Conservation (phyloP, 2,113 vertebrate species). For the Romanogobio albipinnatus region DNA sequence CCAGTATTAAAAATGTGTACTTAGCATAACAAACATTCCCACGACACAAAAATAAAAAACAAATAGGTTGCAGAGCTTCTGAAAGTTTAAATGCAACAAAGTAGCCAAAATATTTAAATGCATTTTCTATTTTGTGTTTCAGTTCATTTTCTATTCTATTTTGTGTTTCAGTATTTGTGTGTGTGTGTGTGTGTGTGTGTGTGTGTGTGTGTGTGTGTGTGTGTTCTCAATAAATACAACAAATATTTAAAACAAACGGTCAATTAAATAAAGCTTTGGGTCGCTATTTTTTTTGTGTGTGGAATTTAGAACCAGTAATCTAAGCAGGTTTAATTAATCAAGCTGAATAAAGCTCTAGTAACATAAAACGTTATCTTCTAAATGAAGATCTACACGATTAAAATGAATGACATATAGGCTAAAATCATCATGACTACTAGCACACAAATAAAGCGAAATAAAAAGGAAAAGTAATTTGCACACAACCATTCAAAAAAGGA, state of each 20-base stretch:
- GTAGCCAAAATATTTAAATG: neutral
- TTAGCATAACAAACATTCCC: neutral
- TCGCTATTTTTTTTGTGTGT: neutral
- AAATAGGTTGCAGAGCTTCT: neutral
- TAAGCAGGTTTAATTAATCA: neutral
- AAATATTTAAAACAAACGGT: constrained; percentile 7
- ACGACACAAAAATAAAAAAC: neutral
- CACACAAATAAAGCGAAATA: neutral
- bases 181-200: too few species aligned
- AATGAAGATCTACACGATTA: neutral
- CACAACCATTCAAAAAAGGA: neutral
- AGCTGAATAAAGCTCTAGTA: neutral
- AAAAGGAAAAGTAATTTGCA: neutral
- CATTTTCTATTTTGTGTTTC: neutral
- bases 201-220: too few species aligned
- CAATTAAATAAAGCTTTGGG: neutral
- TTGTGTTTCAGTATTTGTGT: neutral
- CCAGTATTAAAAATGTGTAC: neutral
- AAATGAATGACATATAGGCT: neutral
- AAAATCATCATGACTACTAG: neutral
- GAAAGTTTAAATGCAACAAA: neutral
- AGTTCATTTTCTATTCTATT: constrained; percentile 15
- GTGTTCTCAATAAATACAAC: constrained; percentile 20
- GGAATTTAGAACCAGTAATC: neutral
- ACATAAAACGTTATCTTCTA: constrained; percentile 21